phyloP scores from a whole-genome alignment of 2,797 vertebrate genomes.

The Takifugu ocellatus region DNA sequence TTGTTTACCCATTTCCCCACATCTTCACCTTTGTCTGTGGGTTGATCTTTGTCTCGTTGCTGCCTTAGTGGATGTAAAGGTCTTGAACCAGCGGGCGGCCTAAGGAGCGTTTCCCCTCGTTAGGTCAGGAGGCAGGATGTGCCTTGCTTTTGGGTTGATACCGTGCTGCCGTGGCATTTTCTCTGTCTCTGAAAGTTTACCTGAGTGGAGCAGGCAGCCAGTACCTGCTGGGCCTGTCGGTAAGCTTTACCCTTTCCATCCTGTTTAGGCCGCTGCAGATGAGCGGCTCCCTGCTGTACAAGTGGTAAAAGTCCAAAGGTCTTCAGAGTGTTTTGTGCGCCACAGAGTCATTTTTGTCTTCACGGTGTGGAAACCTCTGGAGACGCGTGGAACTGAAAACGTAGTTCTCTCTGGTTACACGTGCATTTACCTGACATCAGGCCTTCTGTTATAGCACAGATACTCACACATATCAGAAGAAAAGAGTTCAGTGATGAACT shows the following conservation, averaged over 20 bases:
- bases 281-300: not conserved
- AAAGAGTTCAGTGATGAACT: no score
- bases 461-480: no score
- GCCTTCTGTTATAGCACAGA: no score
- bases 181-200: constrained; percentile 21
- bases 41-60: constrained; percentile 10
- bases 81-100: constrained; percentile 40
- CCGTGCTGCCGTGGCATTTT: constrained; percentile 30
- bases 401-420: not conserved
- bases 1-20: not conserved
- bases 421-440: not conserved
- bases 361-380: constrained; percentile 4
- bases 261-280: constrained; percentile 6
- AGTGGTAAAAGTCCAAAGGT: constrained; percentile 14
- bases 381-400: constrained; percentile 5
- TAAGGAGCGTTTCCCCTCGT: constrained; percentile 30
- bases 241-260: constrained; percentile 20
- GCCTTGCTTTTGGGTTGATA: constrained; percentile 25
- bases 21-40: constrained; percentile 24
- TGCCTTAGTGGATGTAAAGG: constrained; percentile 9
- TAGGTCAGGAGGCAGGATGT: constrained; percentile 37
- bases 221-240: constrained; percentile 36
- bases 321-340: constrained; percentile 6
- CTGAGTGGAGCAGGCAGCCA: constrained; percentile 24
- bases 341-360: constrained; percentile 1